Base-by-base conservation (phyloP, 2,113 vertebrate genomes). In the Emydocephalus ijimae region DNA sequence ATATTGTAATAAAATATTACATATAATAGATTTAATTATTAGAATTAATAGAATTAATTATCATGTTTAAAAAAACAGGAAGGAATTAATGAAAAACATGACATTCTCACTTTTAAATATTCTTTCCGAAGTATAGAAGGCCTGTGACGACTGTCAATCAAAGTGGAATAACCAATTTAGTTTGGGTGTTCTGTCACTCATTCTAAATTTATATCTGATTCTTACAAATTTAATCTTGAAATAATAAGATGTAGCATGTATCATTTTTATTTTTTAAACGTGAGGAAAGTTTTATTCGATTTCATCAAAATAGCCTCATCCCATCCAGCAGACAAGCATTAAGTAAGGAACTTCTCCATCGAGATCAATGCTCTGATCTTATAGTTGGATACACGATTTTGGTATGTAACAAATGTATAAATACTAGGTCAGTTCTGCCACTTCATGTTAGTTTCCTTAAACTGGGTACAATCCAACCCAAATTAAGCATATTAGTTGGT, bases 11-110 rank as follows among this genome's bases (percentile, higher is more conserved):
- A n/a, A n/a, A n/a, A n/a, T n/a, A n/a, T 86, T 61, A 86, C 61
- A 57, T 55, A 29, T 55, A 39, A 94, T 94, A 93, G 90, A 96
- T 43, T 96, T 96, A 97, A 96, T 96, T 93, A 93, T 95, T n/a
- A n/a, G n/a, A n/a, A n/a, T n/a, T 55, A 39, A 94, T 94, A 93
- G 90, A 96, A 23, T 96, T 96, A 97, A 96, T 96, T 93, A 93
- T 95, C 57, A 29, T 52, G 29, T 87, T 56, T 56, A 55, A 81
- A 91, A 93, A 89, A 94, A 91, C 20, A 96, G 93, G 89, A 90
- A 89, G 94, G 94, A 94, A 59, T 94, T 34, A 34, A 93, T 90
- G 89, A 21, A n/a, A 43, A 91, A 3, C 34, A 90, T 94, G 91
- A 90, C 94, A 95, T 96, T 96, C 95, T 95, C 55, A 74, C 94